Evolutionary conservation across 2,888 invertebrate species (phyloP).

Genomic region (Polyploca ridens): DNA sequence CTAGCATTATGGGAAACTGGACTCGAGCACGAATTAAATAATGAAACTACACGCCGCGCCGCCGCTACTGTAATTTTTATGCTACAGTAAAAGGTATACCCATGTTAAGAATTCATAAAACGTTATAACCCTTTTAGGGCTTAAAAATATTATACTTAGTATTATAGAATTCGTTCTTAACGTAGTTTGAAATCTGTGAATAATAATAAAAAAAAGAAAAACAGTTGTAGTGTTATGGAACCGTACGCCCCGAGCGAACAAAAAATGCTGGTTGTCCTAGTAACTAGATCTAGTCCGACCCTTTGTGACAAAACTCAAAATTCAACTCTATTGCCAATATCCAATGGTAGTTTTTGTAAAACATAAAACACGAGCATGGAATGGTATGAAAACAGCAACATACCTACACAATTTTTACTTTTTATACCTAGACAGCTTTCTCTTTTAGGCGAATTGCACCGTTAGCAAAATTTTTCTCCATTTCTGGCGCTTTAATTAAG

Average conservation of each 20-base stretch:
- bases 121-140: not conserved
- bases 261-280: no score
- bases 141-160: no score
- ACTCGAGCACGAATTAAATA: not conserved
- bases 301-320: no score
- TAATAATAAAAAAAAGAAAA: no score
- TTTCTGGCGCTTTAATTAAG: not conserved
- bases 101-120: not conserved
- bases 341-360: not conserved
- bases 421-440: not conserved
- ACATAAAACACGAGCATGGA: not conserved
- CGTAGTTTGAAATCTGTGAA: no score
- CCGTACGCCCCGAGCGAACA: no score
- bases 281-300: no score
- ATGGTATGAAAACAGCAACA: not conserved
- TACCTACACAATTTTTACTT: not conserved
- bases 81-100: not conserved
- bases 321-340: no score
- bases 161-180: no score
- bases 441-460: not conserved
- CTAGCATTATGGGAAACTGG: slow-evolving; percentile 1
- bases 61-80: not conserved
- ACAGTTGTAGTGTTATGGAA: no score
- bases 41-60: not conserved
- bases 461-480: not conserved